Evolutionary conservation across 2,113 vertebrate species (phyloP).

Genomic region (Rhagologus leucostigma): DNA sequence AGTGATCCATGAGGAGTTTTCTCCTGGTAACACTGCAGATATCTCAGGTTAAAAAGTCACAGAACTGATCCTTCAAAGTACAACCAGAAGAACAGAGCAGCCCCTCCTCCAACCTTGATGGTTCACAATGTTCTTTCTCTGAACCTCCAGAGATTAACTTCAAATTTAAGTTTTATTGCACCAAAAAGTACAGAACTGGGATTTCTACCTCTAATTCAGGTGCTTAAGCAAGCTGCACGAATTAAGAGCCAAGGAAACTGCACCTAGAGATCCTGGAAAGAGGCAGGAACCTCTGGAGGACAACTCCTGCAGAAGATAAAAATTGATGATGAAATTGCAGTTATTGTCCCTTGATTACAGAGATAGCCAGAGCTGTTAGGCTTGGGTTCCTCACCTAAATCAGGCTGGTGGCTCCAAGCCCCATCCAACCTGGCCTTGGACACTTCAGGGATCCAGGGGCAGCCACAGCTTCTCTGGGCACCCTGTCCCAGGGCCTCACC

Average conservation of each 20-base stretch:
- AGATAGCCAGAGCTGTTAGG: background rate
- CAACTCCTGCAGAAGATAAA: background rate
- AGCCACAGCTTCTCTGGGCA: background rate
- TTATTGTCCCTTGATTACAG: background rate
- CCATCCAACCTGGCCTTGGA: accelerated
- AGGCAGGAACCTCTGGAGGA: background rate
- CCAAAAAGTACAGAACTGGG: background rate
- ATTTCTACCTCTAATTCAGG: background rate
- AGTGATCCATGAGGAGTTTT: background rate
- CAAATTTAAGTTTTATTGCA: background rate
- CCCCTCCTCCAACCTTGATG: background rate
- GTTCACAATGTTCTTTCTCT: background rate
- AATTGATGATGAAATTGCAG: background rate
- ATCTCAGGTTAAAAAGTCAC: background rate
- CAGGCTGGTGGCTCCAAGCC: background rate
- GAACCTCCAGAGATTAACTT: background rate
- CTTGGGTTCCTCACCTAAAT: background rate
- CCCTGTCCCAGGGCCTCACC: accelerated
- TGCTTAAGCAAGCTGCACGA: background rate
- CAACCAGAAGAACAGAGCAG: background rate
- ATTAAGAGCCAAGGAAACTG: background rate
- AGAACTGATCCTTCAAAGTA: background rate
- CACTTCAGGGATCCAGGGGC: background rate
- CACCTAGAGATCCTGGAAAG: background rate
- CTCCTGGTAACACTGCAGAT: background rate